Conservation (phyloP, 2,888 invertebrate species). For the Limenitis camilla region DNA sequence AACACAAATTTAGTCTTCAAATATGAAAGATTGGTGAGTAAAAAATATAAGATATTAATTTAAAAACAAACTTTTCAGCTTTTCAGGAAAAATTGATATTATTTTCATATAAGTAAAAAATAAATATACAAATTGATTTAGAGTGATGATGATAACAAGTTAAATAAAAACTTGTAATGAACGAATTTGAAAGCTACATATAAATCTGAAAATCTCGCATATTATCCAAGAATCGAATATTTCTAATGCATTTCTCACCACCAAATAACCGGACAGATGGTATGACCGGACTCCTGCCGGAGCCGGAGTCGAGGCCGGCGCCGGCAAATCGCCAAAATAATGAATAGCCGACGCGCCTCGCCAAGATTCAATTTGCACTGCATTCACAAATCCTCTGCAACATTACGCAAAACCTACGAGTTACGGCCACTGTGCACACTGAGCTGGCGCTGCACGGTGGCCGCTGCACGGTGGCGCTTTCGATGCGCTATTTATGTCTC, state of each 20-base stretch:
- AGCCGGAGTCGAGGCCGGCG: neutral
- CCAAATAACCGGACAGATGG: constrained; percentile 1
- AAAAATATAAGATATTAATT: too few species aligned
- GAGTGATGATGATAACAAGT: too few species aligned
- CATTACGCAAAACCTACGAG: constrained; percentile 8
- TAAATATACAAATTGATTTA: too few species aligned
- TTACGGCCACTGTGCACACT: constrained; percentile 1
- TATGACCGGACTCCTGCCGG: neutral
- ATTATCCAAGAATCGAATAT: neutral
- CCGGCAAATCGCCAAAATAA: constrained; percentile 8
- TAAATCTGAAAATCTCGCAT: neutral
- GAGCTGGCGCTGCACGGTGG: neutral
- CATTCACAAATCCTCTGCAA: constrained; percentile 17
- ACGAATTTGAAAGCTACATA: neutral
- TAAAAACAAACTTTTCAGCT: too few species aligned
- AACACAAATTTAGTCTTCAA: too few species aligned
- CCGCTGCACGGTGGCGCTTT: neutral
- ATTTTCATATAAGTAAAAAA: too few species aligned
- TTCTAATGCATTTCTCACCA: neutral
- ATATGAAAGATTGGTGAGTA: too few species aligned
- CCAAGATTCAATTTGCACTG: constrained; percentile 22
- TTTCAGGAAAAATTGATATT: too few species aligned
- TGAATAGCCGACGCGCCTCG: constrained; percentile 3
- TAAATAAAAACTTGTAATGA: neutral
- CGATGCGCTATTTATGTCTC: constrained; percentile 5